A percentile compares a stretch with the other conserved stretches of the same genome.
Evolutionary conservation across 2,888 invertebrate genomes (phyloP).

Genomic region (Andrena flavipes): DNA sequence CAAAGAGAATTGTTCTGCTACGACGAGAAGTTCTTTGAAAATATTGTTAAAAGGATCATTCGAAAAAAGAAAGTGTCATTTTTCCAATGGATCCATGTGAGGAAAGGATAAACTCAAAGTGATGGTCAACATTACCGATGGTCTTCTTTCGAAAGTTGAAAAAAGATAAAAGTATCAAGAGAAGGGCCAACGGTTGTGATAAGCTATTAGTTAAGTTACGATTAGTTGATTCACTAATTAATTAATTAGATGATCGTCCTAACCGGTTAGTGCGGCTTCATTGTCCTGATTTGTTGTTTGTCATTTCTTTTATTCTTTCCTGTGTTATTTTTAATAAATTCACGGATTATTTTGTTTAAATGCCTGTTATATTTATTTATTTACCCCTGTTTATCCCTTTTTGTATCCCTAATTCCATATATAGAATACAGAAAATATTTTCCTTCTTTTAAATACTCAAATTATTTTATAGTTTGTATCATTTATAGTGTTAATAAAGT

Average conservation of each 20-base stretch:
- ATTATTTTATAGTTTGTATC: background rate
- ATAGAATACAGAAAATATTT: background rate
- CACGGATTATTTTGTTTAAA: slow-evolving; percentile 74
- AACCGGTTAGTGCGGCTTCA: slow-evolving; percentile 69
- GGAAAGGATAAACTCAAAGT: slow-evolving; percentile 44
- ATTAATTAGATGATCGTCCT: slow-evolving; percentile 60
- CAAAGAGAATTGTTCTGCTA: background rate
- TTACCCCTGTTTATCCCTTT: slow-evolving; percentile 18
- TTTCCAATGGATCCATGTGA: slow-evolving; percentile 46
- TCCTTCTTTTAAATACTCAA: background rate
- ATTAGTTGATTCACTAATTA: slow-evolving; percentile 57
- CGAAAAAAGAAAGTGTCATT: background rate
- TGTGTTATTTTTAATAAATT: slow-evolving; percentile 79
- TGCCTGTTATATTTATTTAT: slow-evolving; percentile 48
- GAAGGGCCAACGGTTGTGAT: slow-evolving; percentile 67
- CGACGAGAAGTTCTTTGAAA: background rate
- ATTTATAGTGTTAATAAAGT: background rate
- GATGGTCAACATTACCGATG: slow-evolving; percentile 63
- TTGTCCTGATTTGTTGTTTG: slow-evolving; percentile 75
- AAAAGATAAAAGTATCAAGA: slow-evolving; percentile 26
- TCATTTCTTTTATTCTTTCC: slow-evolving; percentile 72
- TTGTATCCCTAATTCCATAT: background rate
- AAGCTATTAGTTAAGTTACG: slow-evolving; percentile 64
- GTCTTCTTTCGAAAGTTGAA: slow-evolving; percentile 36
- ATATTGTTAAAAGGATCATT: background rate